Evolutionary conservation across 2,888 invertebrate species (phyloP).

Genomic region (Tupiocoris notatus): DNA sequence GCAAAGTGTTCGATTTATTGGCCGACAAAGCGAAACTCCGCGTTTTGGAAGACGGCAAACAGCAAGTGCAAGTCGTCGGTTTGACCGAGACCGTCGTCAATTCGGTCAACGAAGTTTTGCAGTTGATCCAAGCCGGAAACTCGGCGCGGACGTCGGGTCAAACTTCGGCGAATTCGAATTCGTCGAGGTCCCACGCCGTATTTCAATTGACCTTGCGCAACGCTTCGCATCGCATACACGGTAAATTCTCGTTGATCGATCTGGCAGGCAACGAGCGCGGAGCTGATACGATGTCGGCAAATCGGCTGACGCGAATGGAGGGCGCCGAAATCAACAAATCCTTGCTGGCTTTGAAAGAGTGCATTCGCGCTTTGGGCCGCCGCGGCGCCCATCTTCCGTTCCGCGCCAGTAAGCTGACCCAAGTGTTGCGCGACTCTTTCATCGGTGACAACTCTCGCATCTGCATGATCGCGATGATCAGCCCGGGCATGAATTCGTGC

Average conservation of each 20-base stretch:
- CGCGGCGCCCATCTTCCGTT: conserved; percentile 97
- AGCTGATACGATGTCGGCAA: conserved; percentile 95
- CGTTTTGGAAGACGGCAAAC: conserved; percentile 95
- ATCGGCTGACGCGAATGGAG: conserved; percentile 94
- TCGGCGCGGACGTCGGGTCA: conserved; percentile 91
- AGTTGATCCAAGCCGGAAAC: conserved; percentile 87
- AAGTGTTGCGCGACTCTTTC: conserved; percentile 94
- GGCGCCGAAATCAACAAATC: conserved; percentile 98
- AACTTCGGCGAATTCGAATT: conserved; percentile 97
- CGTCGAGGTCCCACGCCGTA: conserved; percentile 97
- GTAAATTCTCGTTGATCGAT: conserved; percentile 98
- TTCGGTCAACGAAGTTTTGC: conserved; percentile 88
- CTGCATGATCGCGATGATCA: conserved; percentile 99
- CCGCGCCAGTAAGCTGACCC: conserved; percentile 94
- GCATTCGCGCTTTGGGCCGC: conserved; percentile 91
- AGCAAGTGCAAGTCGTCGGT: conserved; percentile 96
- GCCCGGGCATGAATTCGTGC: conserved; percentile 92
- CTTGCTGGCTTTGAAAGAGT: conserved; percentile 92
- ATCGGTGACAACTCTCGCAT: conserved; percentile 97
- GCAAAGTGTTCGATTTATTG: conserved; percentile 86
- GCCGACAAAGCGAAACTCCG: conserved; percentile 92
- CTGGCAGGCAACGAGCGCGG: conserved; percentile 97
- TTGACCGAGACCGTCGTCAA: conserved; percentile 89
- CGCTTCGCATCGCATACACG: conserved; percentile 80
- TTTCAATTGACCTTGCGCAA: conserved; percentile 92